These are phyloP conservation scores for Acanthornis magna DNA, from an alignment of 2,797 vertebrate genomes.

Conservation along the genomic window DNA sequence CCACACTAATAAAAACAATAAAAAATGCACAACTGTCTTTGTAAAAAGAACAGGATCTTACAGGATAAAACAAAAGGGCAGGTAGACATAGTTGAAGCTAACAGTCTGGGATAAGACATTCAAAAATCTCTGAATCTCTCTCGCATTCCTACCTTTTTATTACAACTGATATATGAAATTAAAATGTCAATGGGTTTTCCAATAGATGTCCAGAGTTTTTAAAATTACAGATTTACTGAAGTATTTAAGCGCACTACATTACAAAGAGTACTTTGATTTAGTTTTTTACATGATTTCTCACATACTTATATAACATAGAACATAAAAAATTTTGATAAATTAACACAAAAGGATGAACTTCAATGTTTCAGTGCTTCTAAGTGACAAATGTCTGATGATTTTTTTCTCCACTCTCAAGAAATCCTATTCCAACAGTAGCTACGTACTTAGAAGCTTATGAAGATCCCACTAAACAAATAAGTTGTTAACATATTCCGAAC, in stretches of 20 bases:
- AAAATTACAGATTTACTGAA: neutral
- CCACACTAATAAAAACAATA: neutral
- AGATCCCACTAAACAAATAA: neutral
- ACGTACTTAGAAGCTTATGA: neutral
- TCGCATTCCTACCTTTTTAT: neutral
- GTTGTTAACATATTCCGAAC: neutral
- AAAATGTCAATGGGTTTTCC: neutral
- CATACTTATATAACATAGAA: neutral
- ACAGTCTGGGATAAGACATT: neutral
- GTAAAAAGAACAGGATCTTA: neutral
- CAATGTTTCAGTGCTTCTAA: neutral
- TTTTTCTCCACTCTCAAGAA: neutral
- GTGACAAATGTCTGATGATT: neutral
- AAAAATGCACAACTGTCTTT: neutral
- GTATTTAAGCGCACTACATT: neutral
- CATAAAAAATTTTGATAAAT: neutral
- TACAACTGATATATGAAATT: neutral
- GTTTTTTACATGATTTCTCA: neutral
- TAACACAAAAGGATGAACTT: neutral
- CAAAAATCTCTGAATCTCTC: neutral
- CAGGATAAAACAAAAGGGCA: neutral
- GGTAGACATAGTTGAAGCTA: neutral
- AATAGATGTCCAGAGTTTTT: neutral
- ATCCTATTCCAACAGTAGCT: neutral
- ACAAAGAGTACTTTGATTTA: neutral